Base-by-base conservation (phyloP, 2,797 vertebrate genomes). In the Chanos chanos region DNA sequence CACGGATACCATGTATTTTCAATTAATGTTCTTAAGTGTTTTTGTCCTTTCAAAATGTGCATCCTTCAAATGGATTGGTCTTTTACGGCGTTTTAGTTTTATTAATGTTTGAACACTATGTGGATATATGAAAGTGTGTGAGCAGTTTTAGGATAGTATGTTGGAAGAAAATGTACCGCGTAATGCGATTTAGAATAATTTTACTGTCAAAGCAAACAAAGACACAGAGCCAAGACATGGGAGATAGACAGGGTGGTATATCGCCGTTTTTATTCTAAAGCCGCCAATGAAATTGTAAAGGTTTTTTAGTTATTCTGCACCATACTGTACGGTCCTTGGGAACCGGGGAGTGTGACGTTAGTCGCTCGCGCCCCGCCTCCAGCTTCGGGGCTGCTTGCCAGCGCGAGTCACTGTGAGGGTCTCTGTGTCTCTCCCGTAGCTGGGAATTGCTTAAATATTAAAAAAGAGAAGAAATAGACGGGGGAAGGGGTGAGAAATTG, bases 311-410 rank as follows among this genome's bases (percentile, higher is more conserved):
- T 45, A 31, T 64, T 59, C 43, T 44, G 66, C 34, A 41, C 61
- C 55, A 12, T 52, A 72, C 49, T 65, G 54, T 66, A 68, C 52
- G 70, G 45, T 49, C 51, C 67, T 51, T 34, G 27, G n/a, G n/a
- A 47, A 49, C 66, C 67, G 71, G 45, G 70, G 15, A 13, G 53
- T 37, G 64, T 85, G 86, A 88, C 64, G 86, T 88, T 39, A 75
- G 16, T n/a, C 36, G 8, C 7, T 5, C n/a, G 18, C 70, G 54
- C 81, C 81, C 82, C 85, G 83, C 88, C 83, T 58, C 75, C 83
- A 64, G 72, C 75, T 73, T 73, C 43, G 54, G 69, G 65, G 73
- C 74, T 48, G 76, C 59, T 71, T 54, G 69, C 68, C 78, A 71
- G 77, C 68, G 66, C 65, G 70, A 75, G 77, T 81, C 71, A 75